A percentile compares a stretch with the other conserved stretches of the same genome.
phyloP scores from a whole-genome alignment of 2,113 vertebrate genomes.

The Plestiodon gilberti region DNA sequence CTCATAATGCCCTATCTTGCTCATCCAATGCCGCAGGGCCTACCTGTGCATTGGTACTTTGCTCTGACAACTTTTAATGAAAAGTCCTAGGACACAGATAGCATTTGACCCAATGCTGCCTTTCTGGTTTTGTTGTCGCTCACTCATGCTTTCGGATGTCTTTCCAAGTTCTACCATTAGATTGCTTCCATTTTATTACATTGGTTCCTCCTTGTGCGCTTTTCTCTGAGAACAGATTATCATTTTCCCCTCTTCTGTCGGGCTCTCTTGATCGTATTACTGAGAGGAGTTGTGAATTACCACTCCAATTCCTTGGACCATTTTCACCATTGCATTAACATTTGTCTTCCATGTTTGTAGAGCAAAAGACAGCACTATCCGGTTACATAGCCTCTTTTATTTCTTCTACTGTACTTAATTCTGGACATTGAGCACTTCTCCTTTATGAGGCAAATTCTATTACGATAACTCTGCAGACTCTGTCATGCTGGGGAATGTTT shows the following conservation, averaged over 20 bases:
- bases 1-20: background rate
- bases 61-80: slow-evolving; percentile 5
- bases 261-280: slow-evolving; percentile 25
- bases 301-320: slow-evolving; percentile 23
- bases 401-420: slow-evolving; percentile 48
- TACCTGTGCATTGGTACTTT: background rate
- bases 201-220: slow-evolving; percentile 22
- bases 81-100: background rate
- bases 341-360: slow-evolving; percentile 21
- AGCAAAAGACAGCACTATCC: background rate
- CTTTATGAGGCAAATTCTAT: slow-evolving; percentile 34
- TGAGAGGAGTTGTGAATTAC: background rate
- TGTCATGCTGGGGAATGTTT: slow-evolving; percentile 6
- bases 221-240: background rate
- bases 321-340: slow-evolving; percentile 4
- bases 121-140: slow-evolving; percentile 5
- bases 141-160: slow-evolving; percentile 47
- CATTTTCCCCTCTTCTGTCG: slow-evolving; percentile 21
- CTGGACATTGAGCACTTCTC: slow-evolving; percentile 39
- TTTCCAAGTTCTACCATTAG: slow-evolving; percentile 32
- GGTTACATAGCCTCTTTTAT: slow-evolving; percentile 15
- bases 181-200: slow-evolving; percentile 41
- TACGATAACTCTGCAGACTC: slow-evolving; percentile 17
- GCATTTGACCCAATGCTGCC: background rate
- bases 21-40: background rate